phyloP scores from a whole-genome alignment of 2,888 invertebrate genomes.

The Adineta ricciae region DNA sequence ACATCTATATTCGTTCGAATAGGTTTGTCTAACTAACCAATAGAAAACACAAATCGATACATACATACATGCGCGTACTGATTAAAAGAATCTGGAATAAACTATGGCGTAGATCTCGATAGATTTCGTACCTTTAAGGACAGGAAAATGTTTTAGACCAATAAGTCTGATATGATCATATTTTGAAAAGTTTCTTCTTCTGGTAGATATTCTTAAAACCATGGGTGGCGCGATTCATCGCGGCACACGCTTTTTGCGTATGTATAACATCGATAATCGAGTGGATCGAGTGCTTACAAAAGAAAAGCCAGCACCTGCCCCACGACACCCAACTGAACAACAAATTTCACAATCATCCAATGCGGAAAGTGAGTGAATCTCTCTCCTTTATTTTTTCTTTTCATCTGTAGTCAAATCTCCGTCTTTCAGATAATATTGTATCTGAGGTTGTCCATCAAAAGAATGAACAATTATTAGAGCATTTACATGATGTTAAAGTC shows the following conservation, averaged over 20 bases:
- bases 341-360: neutral
- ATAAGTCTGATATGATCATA: too few species aligned
- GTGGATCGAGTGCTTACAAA: neutral
- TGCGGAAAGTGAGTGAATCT: neutral
- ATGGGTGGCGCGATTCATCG: neutral
- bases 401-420: neutral
- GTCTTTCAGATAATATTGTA: neutral
- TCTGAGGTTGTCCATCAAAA: neutral
- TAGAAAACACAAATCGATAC: too few species aligned
- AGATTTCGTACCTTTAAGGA: too few species aligned
- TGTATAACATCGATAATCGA: conserved; percentile 20
- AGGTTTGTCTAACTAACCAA: neutral
- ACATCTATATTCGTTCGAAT: neutral
- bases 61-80: too few species aligned
- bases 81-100: too few species aligned
- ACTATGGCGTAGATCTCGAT: too few species aligned
- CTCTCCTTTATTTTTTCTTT: too few species aligned
- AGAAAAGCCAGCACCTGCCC: neutral
- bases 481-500: conserved; percentile 5
- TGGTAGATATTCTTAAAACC: neutral
- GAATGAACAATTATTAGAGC: neutral
- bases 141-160: too few species aligned
- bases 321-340: neutral
- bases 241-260: neutral
- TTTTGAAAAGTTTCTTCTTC: too few species aligned